Base-by-base conservation (phyloP, 2,888 invertebrate genomes). In the Apamea monoglypha region DNA sequence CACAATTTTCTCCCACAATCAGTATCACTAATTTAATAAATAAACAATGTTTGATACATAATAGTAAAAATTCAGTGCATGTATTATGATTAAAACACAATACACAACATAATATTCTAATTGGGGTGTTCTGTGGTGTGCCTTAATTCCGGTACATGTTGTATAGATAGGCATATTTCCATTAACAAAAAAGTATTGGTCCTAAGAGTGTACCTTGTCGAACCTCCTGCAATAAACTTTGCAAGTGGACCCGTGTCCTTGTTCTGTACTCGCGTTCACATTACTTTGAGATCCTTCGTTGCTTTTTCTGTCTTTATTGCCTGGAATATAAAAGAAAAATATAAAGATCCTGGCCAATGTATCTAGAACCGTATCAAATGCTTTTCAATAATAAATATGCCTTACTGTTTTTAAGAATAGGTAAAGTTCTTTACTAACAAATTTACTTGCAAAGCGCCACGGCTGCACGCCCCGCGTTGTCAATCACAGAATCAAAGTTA, bases 241-340 rank as follows among this genome's bases (percentile, higher is more conserved):
- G 80, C 96, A 96, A 0, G 92, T 92, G 0, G 98, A 98, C 81
- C 98, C 98, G 88, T 98, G 98, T 68, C 85, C 87, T 73, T 92
- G 92, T 36, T 96, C 96, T 1, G 93, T 92, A 56, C 91, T 94
- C 1, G 87, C 84, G 72, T 96, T 95, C 0, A 94, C 86, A 80
- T 95, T 95, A 59, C 87, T 95, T 84, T 96, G 96, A 61, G 96
- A 96, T 66, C 94, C 96, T 74, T 96, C 96, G 77, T 95, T 95
- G 64, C 94, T 95, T 85, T 94, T 94, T 77, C 94, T 91, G 75
- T 96, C 96, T 89, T 95, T 96, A 84, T 94, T 94, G 36, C 94
- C 96, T 96, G 86, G 10, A 94, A 93, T 36, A 64, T 50, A 64
- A 59, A 73, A 67, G 1, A 47, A 44, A 8, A 5, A 44, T 7